phyloP scores from a whole-genome alignment of 2,888 invertebrate genomes.

The Xestia xanthographa region DNA sequence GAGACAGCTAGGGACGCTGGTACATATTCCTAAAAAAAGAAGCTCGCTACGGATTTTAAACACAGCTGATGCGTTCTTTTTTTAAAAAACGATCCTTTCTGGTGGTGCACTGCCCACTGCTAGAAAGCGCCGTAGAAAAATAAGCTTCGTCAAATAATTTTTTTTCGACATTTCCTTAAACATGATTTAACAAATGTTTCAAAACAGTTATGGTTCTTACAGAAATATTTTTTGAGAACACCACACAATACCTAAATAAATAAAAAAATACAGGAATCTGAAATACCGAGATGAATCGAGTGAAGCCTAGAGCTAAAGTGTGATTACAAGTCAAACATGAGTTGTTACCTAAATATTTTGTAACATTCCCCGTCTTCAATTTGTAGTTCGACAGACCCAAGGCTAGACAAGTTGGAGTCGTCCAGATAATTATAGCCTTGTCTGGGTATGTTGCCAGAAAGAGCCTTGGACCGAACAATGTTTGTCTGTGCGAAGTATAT shows the following conservation, averaged over 20 bases:
- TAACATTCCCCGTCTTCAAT: conserved; percentile 3
- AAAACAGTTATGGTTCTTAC: background rate
- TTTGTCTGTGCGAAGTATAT: conserved; percentile 29
- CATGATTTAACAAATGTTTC: too few species aligned
- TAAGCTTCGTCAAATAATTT: background rate
- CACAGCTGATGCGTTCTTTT: background rate
- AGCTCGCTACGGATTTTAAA: background rate
- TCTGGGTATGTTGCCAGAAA: conserved; percentile 56
- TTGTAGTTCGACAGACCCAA: conserved; percentile 50
- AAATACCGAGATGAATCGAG: background rate
- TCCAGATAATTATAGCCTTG: conserved; percentile 64
- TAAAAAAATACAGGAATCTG: background rate
- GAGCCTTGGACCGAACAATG: conserved; percentile 53
- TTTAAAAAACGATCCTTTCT: background rate
- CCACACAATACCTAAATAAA: background rate
- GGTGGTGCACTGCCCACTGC: background rate
- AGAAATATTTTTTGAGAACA: background rate
- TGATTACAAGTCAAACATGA: background rate
- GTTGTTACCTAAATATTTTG: background rate
- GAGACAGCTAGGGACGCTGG: background rate
- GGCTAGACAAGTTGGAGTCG: conserved; percentile 53
- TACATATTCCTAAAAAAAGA: conserved; percentile 12
- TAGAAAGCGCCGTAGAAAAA: background rate
- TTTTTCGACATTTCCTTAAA: too few species aligned
- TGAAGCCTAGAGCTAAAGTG: background rate